phyloP scores from a whole-genome alignment of 1,140 invertebrate species.

The Paraescarpia echinospica region DNA sequence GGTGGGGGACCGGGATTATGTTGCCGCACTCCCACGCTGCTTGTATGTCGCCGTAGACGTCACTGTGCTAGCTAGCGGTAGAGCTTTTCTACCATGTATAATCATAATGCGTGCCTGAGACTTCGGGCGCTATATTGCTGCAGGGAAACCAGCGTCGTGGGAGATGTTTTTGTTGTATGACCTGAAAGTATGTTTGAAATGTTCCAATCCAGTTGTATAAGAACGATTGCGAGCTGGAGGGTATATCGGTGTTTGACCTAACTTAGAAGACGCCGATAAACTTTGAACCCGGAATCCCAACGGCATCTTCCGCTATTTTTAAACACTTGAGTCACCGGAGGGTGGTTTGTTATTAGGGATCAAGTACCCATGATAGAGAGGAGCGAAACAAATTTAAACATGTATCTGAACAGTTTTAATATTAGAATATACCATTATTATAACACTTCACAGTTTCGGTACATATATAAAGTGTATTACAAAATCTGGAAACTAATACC shows the following conservation, averaged over 20 bases:
- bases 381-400: too few relatives aligned
- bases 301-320: background rate
- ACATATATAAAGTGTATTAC: too few relatives aligned
- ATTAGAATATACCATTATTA: too few relatives aligned
- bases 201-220: background rate
- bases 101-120: background rate
- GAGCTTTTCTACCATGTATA: background rate
- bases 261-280: background rate
- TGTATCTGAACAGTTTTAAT: too few relatives aligned
- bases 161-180: conserved; percentile 1
- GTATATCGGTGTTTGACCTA: background rate
- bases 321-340: background rate
- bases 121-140: background rate
- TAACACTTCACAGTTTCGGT: too few relatives aligned
- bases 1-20: background rate
- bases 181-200: background rate
- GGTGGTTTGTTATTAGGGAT: background rate
- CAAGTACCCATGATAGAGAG: background rate
- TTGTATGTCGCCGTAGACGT: background rate
- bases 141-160: background rate
- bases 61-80: background rate
- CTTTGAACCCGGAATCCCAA: background rate
- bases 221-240: background rate
- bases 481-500: too few relatives aligned
- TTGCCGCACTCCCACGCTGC: background rate